Conservation (phyloP, 2,888 invertebrate genomes). For the Nineta flava region DNA sequence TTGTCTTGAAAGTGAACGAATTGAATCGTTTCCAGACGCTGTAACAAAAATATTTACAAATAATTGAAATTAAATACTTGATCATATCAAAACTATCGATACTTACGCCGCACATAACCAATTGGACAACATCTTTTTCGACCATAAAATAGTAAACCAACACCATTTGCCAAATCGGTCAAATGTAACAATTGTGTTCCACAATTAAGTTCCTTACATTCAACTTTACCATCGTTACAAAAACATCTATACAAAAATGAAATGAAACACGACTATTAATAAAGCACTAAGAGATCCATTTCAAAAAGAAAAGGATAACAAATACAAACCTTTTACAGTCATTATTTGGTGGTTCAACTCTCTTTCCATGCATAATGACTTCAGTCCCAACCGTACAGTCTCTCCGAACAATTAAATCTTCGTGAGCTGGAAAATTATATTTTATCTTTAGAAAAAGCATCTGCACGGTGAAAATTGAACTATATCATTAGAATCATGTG, state of each 20-base stretch:
- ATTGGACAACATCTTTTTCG: not conserved
- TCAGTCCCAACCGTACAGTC: too few species aligned
- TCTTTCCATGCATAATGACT: too few species aligned
- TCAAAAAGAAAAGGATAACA: not conserved
- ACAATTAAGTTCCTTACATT: not conserved
- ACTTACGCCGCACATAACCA: not conserved
- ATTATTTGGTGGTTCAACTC: too few species aligned
- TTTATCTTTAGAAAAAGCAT: too few species aligned
- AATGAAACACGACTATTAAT: not conserved
- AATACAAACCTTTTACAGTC: not conserved
- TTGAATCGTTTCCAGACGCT: not conserved
- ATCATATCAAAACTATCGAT: not conserved
- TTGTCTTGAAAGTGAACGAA: not conserved
- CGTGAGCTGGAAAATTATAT: too few species aligned
- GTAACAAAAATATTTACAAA: not conserved
- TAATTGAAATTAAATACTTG: not conserved
- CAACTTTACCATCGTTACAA: not conserved
- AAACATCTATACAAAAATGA: conserved; percentile 1
- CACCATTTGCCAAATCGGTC: not conserved
- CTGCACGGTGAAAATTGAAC: too few species aligned
- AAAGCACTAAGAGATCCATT: not conserved
- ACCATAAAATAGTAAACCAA: not conserved
- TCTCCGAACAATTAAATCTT: too few species aligned
- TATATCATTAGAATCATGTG: too few species aligned
- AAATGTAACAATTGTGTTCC: not conserved